Evolutionary conservation across 2,797 vertebrate species (phyloP), one percentile per base, ranked within the genome.

Genomic region (Brotula barbata): DNA sequence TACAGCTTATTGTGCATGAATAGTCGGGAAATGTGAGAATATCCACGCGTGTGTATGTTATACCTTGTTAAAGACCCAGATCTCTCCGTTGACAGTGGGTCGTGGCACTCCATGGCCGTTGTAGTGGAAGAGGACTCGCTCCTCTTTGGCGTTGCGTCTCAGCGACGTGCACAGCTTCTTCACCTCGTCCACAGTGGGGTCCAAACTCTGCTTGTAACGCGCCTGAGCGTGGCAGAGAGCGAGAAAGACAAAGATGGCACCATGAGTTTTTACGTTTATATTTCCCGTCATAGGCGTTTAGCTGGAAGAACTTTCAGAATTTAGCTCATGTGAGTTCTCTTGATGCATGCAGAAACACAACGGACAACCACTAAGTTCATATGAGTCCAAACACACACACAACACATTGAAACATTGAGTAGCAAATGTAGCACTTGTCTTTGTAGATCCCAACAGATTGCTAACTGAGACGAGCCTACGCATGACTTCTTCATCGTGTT

Each of bases 41-140:
- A 10, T 33, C 9, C 31, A 33, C 9, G 9, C 11, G 14, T 33
- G 47, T 42, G 34, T 49, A 19, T 40, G 7, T 56, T 75, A 2
- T 74, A 98, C 97, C 95, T 99, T 99, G 66, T 99, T 99, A 82
- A 99, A 99, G 79, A 99, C 97, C 96, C 97, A 99, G 88, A 99
- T 97, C 89, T 99, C 97, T 0, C 97, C 96, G 0, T 99, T 99
- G 56, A 97, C 94, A 0, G 97, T 99, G 28, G 97, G 97, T 58
- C 97, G 88, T n/a, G 97, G 97, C 25, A 99, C 97, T 0, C 97
- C 97, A 1, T 98, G 97, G 17, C 97, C 97, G 0, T 99, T 99
- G 89, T 99, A 99, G 90, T 98, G 96, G 85, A 97, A 98, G 62
- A 99, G 94, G 14, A 99, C 97, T 0, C 97, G 90, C 84, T 98